These are phyloP conservation scores for Microplitis mediator DNA, from an alignment of 1,140 invertebrate genomes.

Conservation along the genomic window DNA sequence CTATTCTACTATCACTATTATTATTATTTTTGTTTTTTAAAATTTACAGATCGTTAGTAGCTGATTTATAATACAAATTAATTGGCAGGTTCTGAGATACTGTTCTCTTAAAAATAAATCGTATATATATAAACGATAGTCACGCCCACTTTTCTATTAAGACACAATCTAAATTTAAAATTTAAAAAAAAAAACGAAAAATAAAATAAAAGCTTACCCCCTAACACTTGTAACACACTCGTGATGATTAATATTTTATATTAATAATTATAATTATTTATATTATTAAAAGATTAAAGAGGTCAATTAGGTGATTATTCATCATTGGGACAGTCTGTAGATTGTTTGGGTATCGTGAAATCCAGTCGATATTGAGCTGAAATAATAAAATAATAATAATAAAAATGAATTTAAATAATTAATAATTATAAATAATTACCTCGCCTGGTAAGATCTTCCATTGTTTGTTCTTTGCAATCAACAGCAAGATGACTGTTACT, in stretches of 20 bases:
- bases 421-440: slow-evolving; percentile 47
- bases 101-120: no score
- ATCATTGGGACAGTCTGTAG: slow-evolving; percentile 59
- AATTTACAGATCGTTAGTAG: no score
- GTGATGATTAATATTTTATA: slow-evolving; percentile 7
- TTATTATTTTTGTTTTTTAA: no score
- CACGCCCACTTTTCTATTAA: no score
- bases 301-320: slow-evolving; percentile 61
- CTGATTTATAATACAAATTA: no score
- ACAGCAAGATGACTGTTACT: slow-evolving; percentile 76
- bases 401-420: not conserved
- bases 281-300: slow-evolving; percentile 5
- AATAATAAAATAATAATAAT: slow-evolving; percentile 34
- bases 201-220: not conserved
- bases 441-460: slow-evolving; percentile 84
- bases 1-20: no score
- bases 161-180: no score
- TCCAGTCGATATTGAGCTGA: slow-evolving; percentile 61
- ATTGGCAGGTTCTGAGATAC: no score
- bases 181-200: not conserved
- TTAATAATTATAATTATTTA: slow-evolving; percentile 38
- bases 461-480: slow-evolving; percentile 84
- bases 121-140: no score
- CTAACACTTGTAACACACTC: not conserved
- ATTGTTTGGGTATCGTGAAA: slow-evolving; percentile 59